A percentile compares a stretch with the other conserved stretches of the same genome.
These are phyloP conservation scores for Acleris emargana DNA, from an alignment of 2,888 invertebrate species.

Conservation along the genomic window DNA sequence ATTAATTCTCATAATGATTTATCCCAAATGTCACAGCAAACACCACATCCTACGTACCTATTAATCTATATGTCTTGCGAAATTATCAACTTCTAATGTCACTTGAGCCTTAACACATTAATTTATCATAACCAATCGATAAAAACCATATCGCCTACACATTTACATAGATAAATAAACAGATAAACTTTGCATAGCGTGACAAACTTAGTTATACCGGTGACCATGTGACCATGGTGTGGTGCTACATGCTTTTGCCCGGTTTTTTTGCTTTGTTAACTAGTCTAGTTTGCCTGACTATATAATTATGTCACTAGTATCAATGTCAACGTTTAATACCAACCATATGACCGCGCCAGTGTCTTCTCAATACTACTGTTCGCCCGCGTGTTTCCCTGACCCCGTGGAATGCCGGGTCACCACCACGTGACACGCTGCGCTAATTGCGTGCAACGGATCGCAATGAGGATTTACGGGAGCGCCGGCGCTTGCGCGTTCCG, in stretches of 20 bases:
- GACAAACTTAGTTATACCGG: slow-evolving; percentile 1
- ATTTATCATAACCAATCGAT: slow-evolving; percentile 26
- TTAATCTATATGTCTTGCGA: background rate
- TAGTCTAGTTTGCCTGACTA: no score
- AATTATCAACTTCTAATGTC: slow-evolving; percentile 12
- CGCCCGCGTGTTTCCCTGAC: background rate
- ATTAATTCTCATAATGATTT: no score
- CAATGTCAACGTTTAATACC: background rate
- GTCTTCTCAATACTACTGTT: background rate
- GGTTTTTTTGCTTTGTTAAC: no score
- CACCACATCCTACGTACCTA: no score
- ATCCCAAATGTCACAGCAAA: no score
- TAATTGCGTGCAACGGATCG: slow-evolving; percentile 17
- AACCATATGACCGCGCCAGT: background rate
- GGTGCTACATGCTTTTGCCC: no score
- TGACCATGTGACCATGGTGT: no score
- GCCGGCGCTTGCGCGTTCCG: slow-evolving; percentile 13
- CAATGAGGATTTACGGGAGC: slow-evolving; percentile 31
- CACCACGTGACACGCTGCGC: slow-evolving; percentile 8
- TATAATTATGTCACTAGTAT: no score
- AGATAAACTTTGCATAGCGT: slow-evolving; percentile 20
- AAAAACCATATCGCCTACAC: slow-evolving; percentile 28
- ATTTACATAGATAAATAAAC: slow-evolving; percentile 33
- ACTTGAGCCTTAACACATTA: slow-evolving; percentile 9
- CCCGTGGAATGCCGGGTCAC: slow-evolving; percentile 11